Evolutionary conservation across 2,888 invertebrate genomes (phyloP), one percentile per base, ranked within the genome.

Genomic region (Barypeithes pellucidus): DNA sequence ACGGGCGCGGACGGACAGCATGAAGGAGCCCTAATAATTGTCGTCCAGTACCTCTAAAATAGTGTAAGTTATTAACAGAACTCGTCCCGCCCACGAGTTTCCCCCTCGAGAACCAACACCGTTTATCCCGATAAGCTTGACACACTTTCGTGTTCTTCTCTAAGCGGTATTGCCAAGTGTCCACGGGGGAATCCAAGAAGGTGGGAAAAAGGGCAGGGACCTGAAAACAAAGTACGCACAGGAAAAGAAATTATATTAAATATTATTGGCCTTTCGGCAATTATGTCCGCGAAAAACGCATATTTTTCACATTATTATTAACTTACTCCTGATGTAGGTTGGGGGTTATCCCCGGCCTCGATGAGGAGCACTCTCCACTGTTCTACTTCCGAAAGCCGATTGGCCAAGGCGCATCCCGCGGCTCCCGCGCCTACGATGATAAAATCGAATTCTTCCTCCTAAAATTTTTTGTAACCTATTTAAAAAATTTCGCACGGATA

Each of bases 321-420:
- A 60, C 66, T 71, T 73, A 81, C 82, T 33, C 78, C 80, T 16
- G 80, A 63, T 0, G 79, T 74, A 5, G 80, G 41, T n/a, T 79
- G 67, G 45, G 82, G 80, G 70, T 83, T 80, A 72, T 81, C 80
- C 43, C 85, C 85, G n/a, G 85, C 85, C 78, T 85, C 85, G 43
- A 85, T 65, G 7, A 85, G 77, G 11, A 85, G 76, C 18, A 87
- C 84, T 72, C 77, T 84, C 85, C 85, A 86, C 39, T 82, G 74
- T 16, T 76, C 72, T 41, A 78, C 71, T 77, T 87, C 86, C 0
- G 87, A 82, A 14, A 89, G 80, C 24, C 88, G 81, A 76, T 86
- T 88, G 33, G 88, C 88, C 8, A 88, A 73, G 0, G 87, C 87
- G 24, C 88, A 86, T 2, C 89, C 89, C 0, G 88, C 88, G 0